Evolutionary conservation across 2,797 vertebrate genomes (phyloP), one percentile per base, ranked within the genome.

Genomic region (Natrix natrix): DNA sequence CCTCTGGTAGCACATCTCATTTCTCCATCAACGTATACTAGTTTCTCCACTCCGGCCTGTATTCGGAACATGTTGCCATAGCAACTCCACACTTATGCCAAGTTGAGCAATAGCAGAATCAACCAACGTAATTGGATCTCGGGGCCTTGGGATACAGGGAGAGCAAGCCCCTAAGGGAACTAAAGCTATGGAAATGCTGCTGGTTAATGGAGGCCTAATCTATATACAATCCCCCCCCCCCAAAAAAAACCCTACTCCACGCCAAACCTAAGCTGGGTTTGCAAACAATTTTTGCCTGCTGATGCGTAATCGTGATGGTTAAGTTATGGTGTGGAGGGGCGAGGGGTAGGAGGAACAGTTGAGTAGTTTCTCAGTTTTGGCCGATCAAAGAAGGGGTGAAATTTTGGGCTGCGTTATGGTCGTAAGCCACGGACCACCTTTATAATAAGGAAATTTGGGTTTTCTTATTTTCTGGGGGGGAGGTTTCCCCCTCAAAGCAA

Each of bases 21-120:
- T 17, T 20, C 22, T 43, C 78, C 52, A 0, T 61, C 60, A 55
- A 22, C 56, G 13, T 66, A 52, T 28, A 22, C 12, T 28, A 14
- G 4, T 54, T 55, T 43, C 56, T 86, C 88, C 14, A 86, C 78
- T 63, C n/a, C 2, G 57, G 89, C 59, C 89, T 90, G 92, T 86
- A 55, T 89, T 61, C 92, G 6, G 11, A 86, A 12, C 32, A n/a
- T n/a, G 92, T 93, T 90, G 26, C 92, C 78, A 95, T 91, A 92
- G 90, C 61, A 93, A 93, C 92, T 22, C 52, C 78, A 66, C 89
- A 87, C 52, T 55, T 24, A 87, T 0, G 74, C 88, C 92, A 86
- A 83, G 87, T 54, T 83, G 57, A 54, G 74, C 87, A n/a, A 57
- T 63, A 56, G 78, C 87, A 63, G 88, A 66, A 92, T 66, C 10